phyloP scores from a whole-genome alignment of 1,140 invertebrate genomes.

The Ceratina japonica region DNA sequence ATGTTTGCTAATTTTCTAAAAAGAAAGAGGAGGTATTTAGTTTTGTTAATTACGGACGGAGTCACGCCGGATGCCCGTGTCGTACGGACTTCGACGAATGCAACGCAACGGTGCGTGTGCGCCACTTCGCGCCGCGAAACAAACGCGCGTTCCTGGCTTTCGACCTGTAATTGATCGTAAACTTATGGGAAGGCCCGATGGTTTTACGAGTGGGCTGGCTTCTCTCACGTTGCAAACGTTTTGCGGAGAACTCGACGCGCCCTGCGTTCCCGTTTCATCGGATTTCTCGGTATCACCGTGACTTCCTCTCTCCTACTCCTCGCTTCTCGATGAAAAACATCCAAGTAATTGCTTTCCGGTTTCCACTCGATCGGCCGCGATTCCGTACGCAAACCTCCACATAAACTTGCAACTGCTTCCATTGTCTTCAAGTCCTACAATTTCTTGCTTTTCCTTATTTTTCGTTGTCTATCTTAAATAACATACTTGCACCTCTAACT shows the following conservation, averaged over 20 bases:
- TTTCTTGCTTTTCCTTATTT: no score
- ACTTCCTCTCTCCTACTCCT: not conserved
- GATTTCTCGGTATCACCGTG: constrained; percentile 46
- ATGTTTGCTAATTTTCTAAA: no score
- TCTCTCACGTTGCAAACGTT: constrained; percentile 48
- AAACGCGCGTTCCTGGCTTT: constrained; percentile 38
- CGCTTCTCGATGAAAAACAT: constrained; percentile 1
- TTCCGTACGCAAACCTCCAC: no score
- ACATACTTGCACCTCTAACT: no score
- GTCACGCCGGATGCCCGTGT: no score
- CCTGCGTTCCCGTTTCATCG: constrained; percentile 21
- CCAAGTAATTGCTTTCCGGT: not conserved
- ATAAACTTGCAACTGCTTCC: no score
- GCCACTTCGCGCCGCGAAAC: constrained; percentile 27
- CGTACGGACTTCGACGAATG: no score
- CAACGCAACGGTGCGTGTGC: no score
- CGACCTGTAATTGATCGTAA: constrained; percentile 57
- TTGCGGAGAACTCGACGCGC: constrained; percentile 26
- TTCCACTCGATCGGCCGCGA: not conserved
- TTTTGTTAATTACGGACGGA: no score
- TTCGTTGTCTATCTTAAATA: no score
- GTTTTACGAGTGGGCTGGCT: constrained; percentile 41
- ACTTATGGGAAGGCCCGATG: constrained; percentile 24
- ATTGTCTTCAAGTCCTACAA: no score
- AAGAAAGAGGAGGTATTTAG: no score